Base-by-base conservation (phyloP, 2,888 invertebrate species). In the Ellobium chinense region DNA sequence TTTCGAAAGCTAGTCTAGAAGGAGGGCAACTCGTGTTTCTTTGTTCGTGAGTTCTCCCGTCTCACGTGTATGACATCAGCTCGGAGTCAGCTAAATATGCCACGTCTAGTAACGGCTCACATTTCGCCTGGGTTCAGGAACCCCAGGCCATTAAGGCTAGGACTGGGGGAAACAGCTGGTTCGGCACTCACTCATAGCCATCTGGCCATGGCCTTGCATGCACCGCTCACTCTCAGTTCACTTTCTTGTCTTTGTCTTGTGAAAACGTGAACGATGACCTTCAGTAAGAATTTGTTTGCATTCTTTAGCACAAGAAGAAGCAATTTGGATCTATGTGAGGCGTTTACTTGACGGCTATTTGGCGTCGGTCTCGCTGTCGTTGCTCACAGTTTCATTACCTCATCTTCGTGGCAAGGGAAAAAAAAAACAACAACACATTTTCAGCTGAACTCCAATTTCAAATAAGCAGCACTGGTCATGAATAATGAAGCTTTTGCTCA, bases 1-100 rank as follows among this genome's bases (percentile, higher is more conserved):
- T 27, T 62, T 34, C 31, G 36, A 65, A 56, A 34, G 66, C 76
- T 56, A n/a, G n/a, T n/a, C n/a, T n/a, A 36, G 76, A 76, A 66
- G 27, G 76, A 76, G 76, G 65, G n/a, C 62, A 63, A n/a, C 39
- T 63, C 46, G 39, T 54, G 65, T 76, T 76, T 76, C 76, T 76
- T 76, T 76, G 76, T 76, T 76, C 76, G 65, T 66, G 65, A 66
- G 65, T 27, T 65, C 56, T 56, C 75, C n/a, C 74, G 46, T n/a
- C 62, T 63, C 63, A 46, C 39, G 31, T 24, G 46, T 29, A 66
- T 76, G 76, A 76, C 76, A 76, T 76, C 65, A 76, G 76, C 63
- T 37, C 37, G 37, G 27, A 46, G 62, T 62, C 21, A 27, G 73
- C 9, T 12, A 56, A 76, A 65, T 76, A 66, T 76, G 76, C 66